These are phyloP conservation scores for Fistularia tabacaria DNA, from an alignment of 2,797 vertebrate genomes.

Conservation along the genomic window DNA sequence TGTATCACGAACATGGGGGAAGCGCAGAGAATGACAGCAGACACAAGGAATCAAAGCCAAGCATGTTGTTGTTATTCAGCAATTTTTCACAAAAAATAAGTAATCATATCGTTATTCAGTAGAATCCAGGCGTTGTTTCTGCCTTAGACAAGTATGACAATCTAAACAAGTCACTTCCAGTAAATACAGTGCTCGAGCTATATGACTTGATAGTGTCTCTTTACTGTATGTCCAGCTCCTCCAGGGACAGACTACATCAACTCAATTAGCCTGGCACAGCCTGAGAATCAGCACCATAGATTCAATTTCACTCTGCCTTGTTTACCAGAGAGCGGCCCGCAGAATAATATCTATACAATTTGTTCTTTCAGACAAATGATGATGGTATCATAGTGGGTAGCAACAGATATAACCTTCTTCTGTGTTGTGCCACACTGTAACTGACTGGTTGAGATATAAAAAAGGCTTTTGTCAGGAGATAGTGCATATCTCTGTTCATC, in stretches of 20 bases:
- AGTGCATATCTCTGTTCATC: conserved; percentile 61
- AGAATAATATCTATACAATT: conserved; percentile 79
- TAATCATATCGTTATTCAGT: conserved; percentile 37
- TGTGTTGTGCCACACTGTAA: conserved; percentile 39
- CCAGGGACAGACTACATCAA: conserved; percentile 73
- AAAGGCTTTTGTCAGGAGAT: conserved; percentile 64
- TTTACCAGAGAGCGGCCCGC: conserved; percentile 72
- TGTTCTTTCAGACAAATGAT: conserved; percentile 76
- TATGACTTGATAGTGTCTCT: conserved; percentile 69
- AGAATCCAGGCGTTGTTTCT: conserved; percentile 29
- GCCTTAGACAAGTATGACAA: conserved; percentile 48
- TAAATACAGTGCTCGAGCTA: conserved; percentile 58
- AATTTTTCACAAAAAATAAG: conserved; percentile 31
- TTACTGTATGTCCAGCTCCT: conserved; percentile 72
- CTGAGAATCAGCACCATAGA: conserved; percentile 75
- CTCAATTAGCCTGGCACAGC: conserved; percentile 75
- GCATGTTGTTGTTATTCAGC: conserved; percentile 34
- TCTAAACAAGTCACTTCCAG: conserved; percentile 60
- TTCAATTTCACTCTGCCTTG: conserved; percentile 76
- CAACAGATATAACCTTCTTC: conserved; percentile 57
- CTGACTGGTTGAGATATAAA: conserved; percentile 58
- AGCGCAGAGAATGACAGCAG: conserved; percentile 32
- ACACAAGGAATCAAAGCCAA: conserved; percentile 29
- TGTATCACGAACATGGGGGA: conserved; percentile 47
- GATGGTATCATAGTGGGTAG: conserved; percentile 69